Base-by-base conservation (phyloP, 2,113 vertebrate genomes). In the Theristicus caerulescens region DNA sequence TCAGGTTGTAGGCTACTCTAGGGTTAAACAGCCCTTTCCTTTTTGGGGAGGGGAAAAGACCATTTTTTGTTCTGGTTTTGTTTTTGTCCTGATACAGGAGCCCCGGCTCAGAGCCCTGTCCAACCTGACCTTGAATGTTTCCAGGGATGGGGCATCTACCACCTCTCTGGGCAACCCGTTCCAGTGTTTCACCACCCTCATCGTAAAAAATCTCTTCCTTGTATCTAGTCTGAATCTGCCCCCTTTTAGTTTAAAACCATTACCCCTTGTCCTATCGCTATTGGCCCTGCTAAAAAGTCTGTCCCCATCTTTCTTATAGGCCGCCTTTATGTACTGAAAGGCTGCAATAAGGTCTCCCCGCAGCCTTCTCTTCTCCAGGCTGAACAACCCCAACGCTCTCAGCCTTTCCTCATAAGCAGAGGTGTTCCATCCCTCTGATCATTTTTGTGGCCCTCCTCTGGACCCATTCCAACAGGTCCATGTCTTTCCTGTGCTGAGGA, bases 301-400 rank as follows among this genome's bases (percentile, higher is more conserved):
- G 29, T 31, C 54, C 10, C 29, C 55, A 58, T 34, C 55, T 58
- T 58, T 58, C 32, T 58, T 34, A 9, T 34, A 58, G 21, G 55
- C 55, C 32, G 8, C 32, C 32, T 58, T 34, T 15, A 59, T 24
- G 34, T 59, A 59, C 11, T 59, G 20, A 16, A 16, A 36, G 34
- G 34, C 57, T 2, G 4, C 34, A 32, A 1, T 54, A 46, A 40
- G 7, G 4, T 58, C 8, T 77, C 12, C 12, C 14, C 1, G 1
- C 12, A 59, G 11, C 52, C 10, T 59, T 54, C 25, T 20, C 20
- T 16, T 66, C 46, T 59, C 15, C 12, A 27, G 10, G 14, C 2
- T 36, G 52, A 78, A 66, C 19, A 66, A 26, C 9, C 9, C 11
- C 64, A 94, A 3, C 15, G 31, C 34, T 31, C 42, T 64, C 44